These are phyloP conservation scores for Apotomis turbidana DNA, from an alignment of 2,888 invertebrate species.

Conservation along the genomic window DNA sequence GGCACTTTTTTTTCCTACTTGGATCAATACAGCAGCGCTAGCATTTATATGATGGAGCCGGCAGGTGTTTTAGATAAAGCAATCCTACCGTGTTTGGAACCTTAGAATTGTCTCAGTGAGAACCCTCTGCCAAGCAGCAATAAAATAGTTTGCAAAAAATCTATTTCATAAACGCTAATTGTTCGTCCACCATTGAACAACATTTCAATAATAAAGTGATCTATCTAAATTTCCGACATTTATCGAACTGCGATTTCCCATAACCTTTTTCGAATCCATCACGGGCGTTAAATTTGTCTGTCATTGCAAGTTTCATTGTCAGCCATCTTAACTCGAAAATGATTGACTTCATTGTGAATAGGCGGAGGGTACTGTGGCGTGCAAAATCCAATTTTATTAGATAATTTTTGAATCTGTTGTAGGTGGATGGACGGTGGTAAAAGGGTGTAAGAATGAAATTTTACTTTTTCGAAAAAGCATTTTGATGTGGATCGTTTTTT, in stretches of 20 bases:
- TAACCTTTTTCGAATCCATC: conserved; percentile 64
- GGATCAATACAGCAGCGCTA: too few relatives aligned
- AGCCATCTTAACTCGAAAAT: conserved; percentile 59
- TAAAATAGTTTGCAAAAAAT: too few relatives aligned
- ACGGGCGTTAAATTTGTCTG: conserved; percentile 70
- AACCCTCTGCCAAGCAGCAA: too few relatives aligned
- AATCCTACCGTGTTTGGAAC: too few relatives aligned
- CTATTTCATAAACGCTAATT: too few relatives aligned
- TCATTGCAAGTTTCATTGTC: conserved; percentile 47
- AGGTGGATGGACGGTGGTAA: conserved; percentile 52
- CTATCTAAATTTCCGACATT: conserved; percentile 37
- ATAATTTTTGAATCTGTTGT: conserved; percentile 61
- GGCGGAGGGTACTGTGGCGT: conserved; percentile 57
- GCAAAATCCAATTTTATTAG: conserved; percentile 70
- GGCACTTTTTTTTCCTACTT: too few relatives aligned
- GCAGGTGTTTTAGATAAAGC: too few relatives aligned
- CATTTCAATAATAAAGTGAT: conserved; percentile 32
- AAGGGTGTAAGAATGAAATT: conserved; percentile 45
- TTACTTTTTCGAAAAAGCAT: background rate
- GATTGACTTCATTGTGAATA: conserved; percentile 66
- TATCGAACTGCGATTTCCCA: conserved; percentile 34
- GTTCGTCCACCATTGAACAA: background rate
- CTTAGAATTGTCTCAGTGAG: too few relatives aligned
- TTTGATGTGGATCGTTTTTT: too few relatives aligned
- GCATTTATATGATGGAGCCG: too few relatives aligned